Evolutionary conservation across 2,888 invertebrate genomes (phyloP), one percentile per base, ranked within the genome.

Genomic region (Cephus nigrinus): DNA sequence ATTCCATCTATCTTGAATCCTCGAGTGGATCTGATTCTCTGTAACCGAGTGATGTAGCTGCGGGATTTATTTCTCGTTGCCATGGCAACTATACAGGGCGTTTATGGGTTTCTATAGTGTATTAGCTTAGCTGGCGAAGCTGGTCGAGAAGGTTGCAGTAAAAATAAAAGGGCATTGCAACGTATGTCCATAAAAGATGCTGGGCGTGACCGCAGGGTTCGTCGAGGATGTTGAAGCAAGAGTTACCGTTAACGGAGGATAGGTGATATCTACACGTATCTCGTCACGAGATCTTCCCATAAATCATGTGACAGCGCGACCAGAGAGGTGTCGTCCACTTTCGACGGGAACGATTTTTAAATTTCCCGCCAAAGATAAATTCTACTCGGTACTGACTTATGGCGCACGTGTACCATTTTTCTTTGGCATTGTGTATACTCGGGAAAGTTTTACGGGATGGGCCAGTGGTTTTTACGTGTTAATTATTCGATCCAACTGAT

Each of bases 181-280:
- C 69, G 69, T 69, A 32, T 69, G 69, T 69, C 69, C 69, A 69
- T 69, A 69, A 69, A 69, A 69, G 69, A 69, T 69, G 69, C 69
- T 69, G 69, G 69, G 69, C 69, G 69, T 69, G 69, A 69, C 69
- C 69, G 32, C 69, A 15, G 69, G 69, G 69, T 11, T 30, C 4
- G 31, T 69, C 12, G 30, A 11, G 69, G 69, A 15, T 11, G 69
- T 69, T 69, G 1, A 40, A 40, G 40, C 40, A 5, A 5, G 40
- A 69, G 69, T 32, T 32, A 69, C 69, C 69, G 69, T 40, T 40
- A 32, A 69, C 32, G 32, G 30, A 12, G 30, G 69, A 31, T 69
- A n/a, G 69, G 69, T 69, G 11, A 69, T 69, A 69, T 32, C 31
- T 69, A 40, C 4, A 69, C 69, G 69, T 69, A 69, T 69, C 69